These are phyloP conservation scores for Temnothorax longispinosus DNA, from an alignment of 1,140 invertebrate species.

Conservation along the genomic window DNA sequence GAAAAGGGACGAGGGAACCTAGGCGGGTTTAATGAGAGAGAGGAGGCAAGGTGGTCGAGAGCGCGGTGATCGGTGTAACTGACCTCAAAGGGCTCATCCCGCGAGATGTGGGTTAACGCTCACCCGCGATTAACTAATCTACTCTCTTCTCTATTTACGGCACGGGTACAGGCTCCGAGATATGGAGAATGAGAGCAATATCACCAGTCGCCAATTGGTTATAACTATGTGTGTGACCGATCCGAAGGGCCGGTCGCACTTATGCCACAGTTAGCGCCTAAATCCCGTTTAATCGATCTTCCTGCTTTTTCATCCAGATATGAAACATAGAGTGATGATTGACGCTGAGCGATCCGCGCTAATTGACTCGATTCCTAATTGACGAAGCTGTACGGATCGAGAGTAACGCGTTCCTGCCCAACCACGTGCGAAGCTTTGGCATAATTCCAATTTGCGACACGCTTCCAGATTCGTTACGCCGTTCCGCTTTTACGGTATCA, in stretches of 20 bases:
- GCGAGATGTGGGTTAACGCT: conserved; percentile 4
- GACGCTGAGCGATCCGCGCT: too few relatives aligned
- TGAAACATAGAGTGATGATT: too few relatives aligned
- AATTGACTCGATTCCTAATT: too few relatives aligned
- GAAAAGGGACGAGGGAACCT: neutral
- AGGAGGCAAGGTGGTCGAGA: neutral
- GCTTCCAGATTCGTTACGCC: neutral
- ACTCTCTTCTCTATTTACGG: neutral
- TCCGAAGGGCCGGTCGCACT: neutral
- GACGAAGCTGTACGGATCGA: neutral
- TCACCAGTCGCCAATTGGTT: conserved; percentile 26
- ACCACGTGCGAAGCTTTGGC: conserved; percentile 1
- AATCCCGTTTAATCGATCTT: neutral
- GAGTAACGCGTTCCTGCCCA: neutral
- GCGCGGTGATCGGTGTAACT: conserved; percentile 23
- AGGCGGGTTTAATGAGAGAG: neutral
- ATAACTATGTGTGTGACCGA: conserved; percentile 21
- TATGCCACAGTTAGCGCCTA: neutral
- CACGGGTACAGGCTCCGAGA: neutral
- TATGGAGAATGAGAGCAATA: conserved; percentile 32
- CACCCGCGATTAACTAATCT: conserved; percentile 32
- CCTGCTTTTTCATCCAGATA: neutral
- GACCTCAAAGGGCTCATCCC: neutral
- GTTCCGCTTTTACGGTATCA: neutral
- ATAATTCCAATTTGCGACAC: neutral